A percentile compares a stretch with the other conserved stretches of the same genome.
Evolutionary conservation across 2,113 vertebrate genomes (phyloP).

Genomic region (Muntiacus muntjak): DNA sequence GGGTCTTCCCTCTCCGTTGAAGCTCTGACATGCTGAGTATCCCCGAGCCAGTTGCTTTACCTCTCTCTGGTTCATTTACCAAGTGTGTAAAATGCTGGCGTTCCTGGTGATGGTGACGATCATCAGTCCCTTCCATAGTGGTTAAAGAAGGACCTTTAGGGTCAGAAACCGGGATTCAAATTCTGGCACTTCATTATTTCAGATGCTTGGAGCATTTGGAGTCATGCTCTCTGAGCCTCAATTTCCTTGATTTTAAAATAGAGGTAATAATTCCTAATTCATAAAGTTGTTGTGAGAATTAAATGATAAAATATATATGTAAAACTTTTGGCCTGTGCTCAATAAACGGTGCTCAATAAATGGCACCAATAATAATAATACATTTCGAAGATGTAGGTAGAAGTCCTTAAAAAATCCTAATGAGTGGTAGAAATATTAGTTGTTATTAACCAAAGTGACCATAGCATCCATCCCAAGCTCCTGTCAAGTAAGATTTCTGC

Average conservation of each 20-base stretch:
- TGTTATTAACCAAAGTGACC: not conserved
- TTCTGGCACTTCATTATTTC: not conserved
- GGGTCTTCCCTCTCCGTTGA: not conserved
- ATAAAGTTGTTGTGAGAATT: not conserved
- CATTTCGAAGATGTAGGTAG: not conserved
- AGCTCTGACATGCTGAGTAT: not conserved
- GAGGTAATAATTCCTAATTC: not conserved
- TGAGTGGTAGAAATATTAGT: not conserved
- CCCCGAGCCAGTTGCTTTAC: not conserved
- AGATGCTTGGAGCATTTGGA: not conserved
- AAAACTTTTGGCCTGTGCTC: not conserved
- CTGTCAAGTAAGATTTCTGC: not conserved
- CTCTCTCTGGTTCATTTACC: not conserved
- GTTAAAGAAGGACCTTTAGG: not conserved
- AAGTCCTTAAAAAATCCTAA: not conserved
- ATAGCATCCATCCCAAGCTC: not conserved
- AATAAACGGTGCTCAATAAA: not conserved
- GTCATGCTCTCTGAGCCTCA: not conserved
- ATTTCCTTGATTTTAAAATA: conserved; percentile 28
- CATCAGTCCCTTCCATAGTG: not conserved
- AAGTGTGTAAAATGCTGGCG: not conserved
- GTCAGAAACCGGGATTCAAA: not conserved
- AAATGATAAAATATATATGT: not conserved
- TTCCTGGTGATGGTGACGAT: not conserved
- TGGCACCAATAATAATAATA: not conserved